These are phyloP conservation scores for Pan troglodytes DNA, from an alignment of 2,113 vertebrate genomes.

Conservation along the genomic window NHGRI_mPanTro3-v2.1_pri NC_072410.2:52772501-52773000, in stretches of 20 bases:
- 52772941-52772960: not conserved
- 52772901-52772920: not conserved
- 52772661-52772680: not conserved
- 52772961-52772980: not conserved
- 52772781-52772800: not conserved
- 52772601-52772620: not conserved
- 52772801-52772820: accelerated
- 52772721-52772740: not conserved
- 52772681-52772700: not conserved
- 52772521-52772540: conserved; percentile 39
- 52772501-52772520: not conserved
- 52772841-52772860: not conserved
- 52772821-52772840: not conserved
- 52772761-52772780: not conserved
- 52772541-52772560: conserved; percentile 12
- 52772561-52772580: conserved; percentile 1
- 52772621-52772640: not conserved
- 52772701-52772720: not conserved
- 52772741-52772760: not conserved
- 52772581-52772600: not conserved
- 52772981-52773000: not conserved
- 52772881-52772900: not conserved
- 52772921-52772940: not conserved
- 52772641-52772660: not conserved
- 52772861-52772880: not conserved